Evolutionary conservation across 1,140 invertebrate genomes (phyloP), one percentile per base, ranked within the genome.

Genomic region (Gryon sp.): DNA sequence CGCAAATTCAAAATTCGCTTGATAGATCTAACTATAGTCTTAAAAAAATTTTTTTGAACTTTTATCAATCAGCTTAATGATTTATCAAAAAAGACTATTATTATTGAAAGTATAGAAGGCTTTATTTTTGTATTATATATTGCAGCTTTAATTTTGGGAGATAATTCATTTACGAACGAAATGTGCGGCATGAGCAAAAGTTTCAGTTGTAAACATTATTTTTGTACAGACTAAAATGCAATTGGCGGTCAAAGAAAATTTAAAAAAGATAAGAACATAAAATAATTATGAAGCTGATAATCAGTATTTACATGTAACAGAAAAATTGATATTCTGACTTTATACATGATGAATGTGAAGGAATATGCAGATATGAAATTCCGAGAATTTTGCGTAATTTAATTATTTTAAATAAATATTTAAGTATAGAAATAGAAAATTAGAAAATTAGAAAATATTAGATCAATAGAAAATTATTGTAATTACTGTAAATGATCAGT

Each of bases 311-410:
- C 59, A 78, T 52, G 40, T 69, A 26, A 38, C 66, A 24, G 52
- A n/a, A 60, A 53, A 72, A 68, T 73, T 38, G 72, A 15, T 66
- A 60, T 43, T 48, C 24, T 22, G 79, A 77, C 45, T 18, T 48
- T 2, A 77, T 75, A 65, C 78, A 80, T 70, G 78, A 80, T 52
- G 7, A 77, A 2, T 55, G 41, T 0, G 74, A 77, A 46, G 78
- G 78, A 0, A 43, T 80, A 15, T 18, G 40, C 14, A 41, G 69
- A 9, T 77, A 77, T 18, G 75, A 70, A 24, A 48, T 80, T 12
- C 52, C 43, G n/a, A 34, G 62, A 38, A 76, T 79, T 48, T 24
- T 79, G 9, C 22, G 69, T 30, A 19, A 46, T 19, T 48, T 79
- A 11, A 74, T 80, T 26, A 32, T 14, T 46, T n/a, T 19, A 16